These are phyloP conservation scores for Alethe diademata DNA, from an alignment of 2,113 vertebrate genomes.

Conservation along the genomic window DNA sequence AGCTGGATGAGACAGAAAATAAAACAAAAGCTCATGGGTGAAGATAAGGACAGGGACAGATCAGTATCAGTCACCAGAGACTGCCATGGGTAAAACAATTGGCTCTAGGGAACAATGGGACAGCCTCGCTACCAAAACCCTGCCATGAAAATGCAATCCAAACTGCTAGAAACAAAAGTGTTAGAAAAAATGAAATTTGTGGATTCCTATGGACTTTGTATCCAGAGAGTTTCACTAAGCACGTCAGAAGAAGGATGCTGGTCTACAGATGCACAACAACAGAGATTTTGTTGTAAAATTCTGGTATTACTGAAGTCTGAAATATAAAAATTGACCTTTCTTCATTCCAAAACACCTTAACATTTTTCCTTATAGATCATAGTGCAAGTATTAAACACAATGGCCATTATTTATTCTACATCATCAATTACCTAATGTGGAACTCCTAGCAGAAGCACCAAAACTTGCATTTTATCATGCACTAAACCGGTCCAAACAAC, in stretches of 20 bases:
- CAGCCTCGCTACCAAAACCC: background rate
- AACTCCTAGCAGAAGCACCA: background rate
- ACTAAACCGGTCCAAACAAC: background rate
- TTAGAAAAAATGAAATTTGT: background rate
- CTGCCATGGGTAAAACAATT: accelerated
- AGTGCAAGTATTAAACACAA: background rate
- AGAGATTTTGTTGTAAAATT: background rate
- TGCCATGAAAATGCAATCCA: background rate
- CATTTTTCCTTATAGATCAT: background rate
- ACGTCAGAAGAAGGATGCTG: accelerated
- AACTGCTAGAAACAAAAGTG: background rate
- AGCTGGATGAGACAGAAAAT: background rate
- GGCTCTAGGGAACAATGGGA: accelerated
- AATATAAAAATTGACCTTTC: background rate
- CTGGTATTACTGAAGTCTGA: background rate
- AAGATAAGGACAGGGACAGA: background rate
- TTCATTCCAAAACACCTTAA: background rate
- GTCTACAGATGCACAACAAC: background rate
- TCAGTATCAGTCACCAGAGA: background rate
- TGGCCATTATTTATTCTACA: background rate
- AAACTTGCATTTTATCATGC: background rate
- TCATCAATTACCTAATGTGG: background rate
- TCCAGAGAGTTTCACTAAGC: background rate
- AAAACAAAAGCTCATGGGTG: accelerated
- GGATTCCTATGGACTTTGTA: background rate